Percentiles rank a stretch among this genome's conserved stretches.
Conservation (phyloP, 2,113 vertebrate species). For the Galbula dea region DNA sequence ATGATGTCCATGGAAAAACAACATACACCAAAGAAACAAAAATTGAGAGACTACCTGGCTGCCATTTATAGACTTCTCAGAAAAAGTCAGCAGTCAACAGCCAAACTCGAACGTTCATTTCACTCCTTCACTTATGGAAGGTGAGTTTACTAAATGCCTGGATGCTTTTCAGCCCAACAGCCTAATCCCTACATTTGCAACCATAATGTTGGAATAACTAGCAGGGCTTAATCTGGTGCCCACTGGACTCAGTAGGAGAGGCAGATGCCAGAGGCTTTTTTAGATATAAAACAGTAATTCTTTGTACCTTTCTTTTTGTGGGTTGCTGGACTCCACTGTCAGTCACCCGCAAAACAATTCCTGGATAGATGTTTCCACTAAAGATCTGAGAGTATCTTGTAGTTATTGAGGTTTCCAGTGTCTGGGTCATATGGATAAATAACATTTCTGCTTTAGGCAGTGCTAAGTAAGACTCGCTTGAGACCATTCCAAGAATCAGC, state of each 20-base stretch:
- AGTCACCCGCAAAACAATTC: background rate
- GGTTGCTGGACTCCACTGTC: background rate
- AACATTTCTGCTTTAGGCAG: background rate
- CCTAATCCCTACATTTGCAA: background rate
- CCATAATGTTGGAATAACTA: constrained; percentile 9
- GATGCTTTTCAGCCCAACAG: background rate
- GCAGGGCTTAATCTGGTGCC: background rate
- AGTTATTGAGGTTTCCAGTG: background rate
- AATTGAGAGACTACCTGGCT: constrained; percentile 64
- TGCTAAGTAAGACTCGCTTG: background rate
- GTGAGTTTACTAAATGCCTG: constrained; percentile 24
- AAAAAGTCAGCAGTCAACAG: constrained; percentile 29
- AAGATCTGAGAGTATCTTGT: background rate
- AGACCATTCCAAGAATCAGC: background rate
- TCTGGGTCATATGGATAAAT: background rate
- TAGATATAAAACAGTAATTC: constrained; percentile 30
- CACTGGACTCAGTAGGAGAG: background rate
- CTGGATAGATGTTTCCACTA: constrained; percentile 14
- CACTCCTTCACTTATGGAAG: constrained; percentile 37
- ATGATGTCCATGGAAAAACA: constrained; percentile 66
- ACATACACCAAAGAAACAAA: constrained; percentile 26
- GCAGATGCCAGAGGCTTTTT: constrained; percentile 31
- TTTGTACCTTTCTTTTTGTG: constrained; percentile 20
- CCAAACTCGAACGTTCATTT: constrained; percentile 18
- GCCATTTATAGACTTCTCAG: constrained; percentile 59